Base-by-base conservation (phyloP, 2,113 vertebrate genomes). In the Toxotes chatareus region DNA sequence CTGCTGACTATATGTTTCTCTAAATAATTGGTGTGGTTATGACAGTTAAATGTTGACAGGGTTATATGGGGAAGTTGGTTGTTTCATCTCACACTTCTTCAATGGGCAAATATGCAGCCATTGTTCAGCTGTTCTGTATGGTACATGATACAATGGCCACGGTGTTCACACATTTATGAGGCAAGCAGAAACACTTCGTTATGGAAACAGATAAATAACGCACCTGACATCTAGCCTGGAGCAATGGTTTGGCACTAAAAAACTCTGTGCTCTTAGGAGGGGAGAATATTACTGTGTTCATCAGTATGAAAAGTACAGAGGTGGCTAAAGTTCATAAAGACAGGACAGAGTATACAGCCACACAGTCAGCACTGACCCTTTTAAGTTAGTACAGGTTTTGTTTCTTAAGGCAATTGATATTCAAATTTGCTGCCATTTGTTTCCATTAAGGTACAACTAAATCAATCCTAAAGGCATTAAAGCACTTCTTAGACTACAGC, bases 101-200 rank as follows among this genome's bases (percentile, higher is more conserved):
- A 80, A 76, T 16, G 1, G 57, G 38, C 49, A 65, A 74, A 72
- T 55, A 72, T 5, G 11, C 11, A 62, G 32, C 61, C 16, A 64
- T 73, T 84, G 73, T 81, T 73, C 7, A 73, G 21, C 64, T 73
- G 61, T 65, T 73, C 75, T 31, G 21, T n/a, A 32, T 8, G 1
- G 10, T 64, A n/a, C 60, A 36, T 7, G 5, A 44, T 47, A 81
- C 51, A 86, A 77, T 70, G 44, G 12, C 51, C 31, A 82, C 59
- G 80, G 84, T 84, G 66, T 88, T 68, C 60, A 66, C 23, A 61
- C 53, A 75, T 71, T 76, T 55, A 78, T 62, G 49, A 77, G 67
- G 49, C 56, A 59, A 77, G n/a, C 57, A 77, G 27, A 73, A 69
- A 79, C 38, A 72, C 72, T 87, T 88, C 72, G 73, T 80, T 3